phyloP scores from a whole-genome alignment of 2,113 vertebrate genomes.

The Athene noctua region DNA sequence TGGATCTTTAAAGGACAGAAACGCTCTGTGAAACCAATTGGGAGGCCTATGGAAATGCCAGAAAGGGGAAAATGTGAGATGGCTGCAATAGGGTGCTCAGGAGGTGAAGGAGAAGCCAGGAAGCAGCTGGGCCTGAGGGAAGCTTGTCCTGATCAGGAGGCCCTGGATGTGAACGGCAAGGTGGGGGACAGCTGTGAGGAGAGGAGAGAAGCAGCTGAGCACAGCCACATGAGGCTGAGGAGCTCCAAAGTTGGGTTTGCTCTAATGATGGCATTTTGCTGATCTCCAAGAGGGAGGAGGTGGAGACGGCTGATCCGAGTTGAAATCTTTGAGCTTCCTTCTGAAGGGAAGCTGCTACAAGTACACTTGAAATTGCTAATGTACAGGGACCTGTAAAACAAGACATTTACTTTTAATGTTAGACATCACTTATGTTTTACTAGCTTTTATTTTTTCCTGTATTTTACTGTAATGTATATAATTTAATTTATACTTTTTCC shows the following conservation, averaged over 20 bases:
- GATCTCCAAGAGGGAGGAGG: not conserved
- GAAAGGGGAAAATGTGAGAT: not conserved
- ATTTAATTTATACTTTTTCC: no score
- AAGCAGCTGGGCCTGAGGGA: not conserved
- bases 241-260: not conserved
- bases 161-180: not conserved
- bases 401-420: no score
- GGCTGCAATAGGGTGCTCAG: not conserved
- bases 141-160: not conserved
- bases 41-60: not conserved
- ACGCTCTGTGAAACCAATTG: not conserved
- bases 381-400: no score
- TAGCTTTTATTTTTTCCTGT: no score
- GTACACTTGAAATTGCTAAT: no score
- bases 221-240: not conserved
- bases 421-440: no score
- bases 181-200: not conserved
- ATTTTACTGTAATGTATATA: no score
- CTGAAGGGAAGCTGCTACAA: not conserved
- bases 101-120: not conserved
- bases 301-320: not conserved
- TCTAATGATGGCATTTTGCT: not conserved
- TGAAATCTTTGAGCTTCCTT: not conserved
- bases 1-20: not conserved
- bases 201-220: not conserved